Evolutionary conservation across 2,113 vertebrate species (phyloP).

Genomic region (Leiothrix lutea): DNA sequence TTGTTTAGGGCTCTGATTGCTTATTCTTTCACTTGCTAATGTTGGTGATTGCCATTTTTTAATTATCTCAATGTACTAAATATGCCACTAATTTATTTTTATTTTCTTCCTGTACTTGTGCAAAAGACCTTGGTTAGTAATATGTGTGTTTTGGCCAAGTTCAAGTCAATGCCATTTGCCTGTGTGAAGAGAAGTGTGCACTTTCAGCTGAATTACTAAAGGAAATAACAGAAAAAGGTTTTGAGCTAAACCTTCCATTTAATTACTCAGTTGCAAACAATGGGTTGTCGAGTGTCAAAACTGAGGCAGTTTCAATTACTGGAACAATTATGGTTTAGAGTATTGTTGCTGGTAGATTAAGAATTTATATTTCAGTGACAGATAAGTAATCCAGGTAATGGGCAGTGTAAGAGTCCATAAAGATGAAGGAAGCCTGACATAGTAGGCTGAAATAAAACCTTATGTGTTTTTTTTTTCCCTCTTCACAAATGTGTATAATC

Average conservation of each 20-base stretch:
- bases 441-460: not conserved
- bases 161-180: not conserved
- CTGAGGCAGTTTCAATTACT: conserved; percentile 25
- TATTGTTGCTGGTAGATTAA: not conserved
- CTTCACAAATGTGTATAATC: not conserved
- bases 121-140: not conserved
- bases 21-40: conserved; percentile 16
- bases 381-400: not conserved
- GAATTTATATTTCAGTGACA: not conserved
- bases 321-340: conserved; percentile 14
- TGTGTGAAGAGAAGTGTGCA: not conserved
- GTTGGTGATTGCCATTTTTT: conserved; percentile 16
- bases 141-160: not conserved
- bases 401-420: not conserved
- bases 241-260: conserved; percentile 27
- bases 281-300: conserved; percentile 27
- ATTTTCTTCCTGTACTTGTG: not conserved
- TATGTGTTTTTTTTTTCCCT: not conserved
- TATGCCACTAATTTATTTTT: not conserved
- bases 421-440: not conserved
- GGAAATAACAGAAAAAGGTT: conserved; percentile 4
- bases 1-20: not conserved
- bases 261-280: conserved; percentile 40
- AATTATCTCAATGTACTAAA: not conserved
- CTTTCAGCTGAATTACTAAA: not conserved